These are phyloP conservation scores for Phoronis australis DNA, from an alignment of 2,888 invertebrate genomes.

Conservation along the genomic window DNA sequence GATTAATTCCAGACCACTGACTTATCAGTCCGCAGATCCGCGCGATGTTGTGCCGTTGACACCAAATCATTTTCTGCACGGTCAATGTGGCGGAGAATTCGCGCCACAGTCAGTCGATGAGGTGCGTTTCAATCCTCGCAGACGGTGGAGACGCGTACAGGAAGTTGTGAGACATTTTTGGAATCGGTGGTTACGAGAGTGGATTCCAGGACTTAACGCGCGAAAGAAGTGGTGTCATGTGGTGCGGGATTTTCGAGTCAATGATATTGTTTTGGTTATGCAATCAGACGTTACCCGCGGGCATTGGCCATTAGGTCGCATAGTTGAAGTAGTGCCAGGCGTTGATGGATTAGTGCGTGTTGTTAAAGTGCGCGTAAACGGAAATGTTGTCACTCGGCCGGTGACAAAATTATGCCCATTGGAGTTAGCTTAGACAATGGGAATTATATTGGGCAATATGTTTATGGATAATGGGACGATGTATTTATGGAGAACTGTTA, in stretches of 20 bases:
- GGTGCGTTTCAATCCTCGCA: slow-evolving; percentile 2
- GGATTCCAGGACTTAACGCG: not conserved
- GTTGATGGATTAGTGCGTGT: slow-evolving; percentile 4
- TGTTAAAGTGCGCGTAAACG: slow-evolving; percentile 1
- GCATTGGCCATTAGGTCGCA: slow-evolving; percentile 3
- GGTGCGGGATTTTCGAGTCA: not conserved
- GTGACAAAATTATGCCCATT: not conserved
- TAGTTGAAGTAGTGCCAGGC: slow-evolving; percentile 1
- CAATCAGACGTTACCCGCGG: slow-evolving; percentile 1
- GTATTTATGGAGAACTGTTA: too few species aligned
- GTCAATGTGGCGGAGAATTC: not conserved
- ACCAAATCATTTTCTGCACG: slow-evolving; percentile 8
- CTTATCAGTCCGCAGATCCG: slow-evolving; percentile 6
- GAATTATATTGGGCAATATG: too few species aligned
- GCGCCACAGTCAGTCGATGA: not conserved
- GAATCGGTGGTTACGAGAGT: slow-evolving; percentile 3
- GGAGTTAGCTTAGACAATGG: too few species aligned
- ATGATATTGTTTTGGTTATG: not conserved
- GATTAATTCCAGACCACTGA: slow-evolving; percentile 9
- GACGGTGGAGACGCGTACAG: slow-evolving; percentile 4
- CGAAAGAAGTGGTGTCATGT: not conserved
- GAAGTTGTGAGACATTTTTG: slow-evolving; percentile 3
- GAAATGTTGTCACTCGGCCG: not conserved
- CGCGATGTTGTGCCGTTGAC: slow-evolving; percentile 7
- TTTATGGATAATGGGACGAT: too few species aligned